phyloP scores from a whole-genome alignment of 1,140 invertebrate species.

The Drosophila pectinifera region DNA sequence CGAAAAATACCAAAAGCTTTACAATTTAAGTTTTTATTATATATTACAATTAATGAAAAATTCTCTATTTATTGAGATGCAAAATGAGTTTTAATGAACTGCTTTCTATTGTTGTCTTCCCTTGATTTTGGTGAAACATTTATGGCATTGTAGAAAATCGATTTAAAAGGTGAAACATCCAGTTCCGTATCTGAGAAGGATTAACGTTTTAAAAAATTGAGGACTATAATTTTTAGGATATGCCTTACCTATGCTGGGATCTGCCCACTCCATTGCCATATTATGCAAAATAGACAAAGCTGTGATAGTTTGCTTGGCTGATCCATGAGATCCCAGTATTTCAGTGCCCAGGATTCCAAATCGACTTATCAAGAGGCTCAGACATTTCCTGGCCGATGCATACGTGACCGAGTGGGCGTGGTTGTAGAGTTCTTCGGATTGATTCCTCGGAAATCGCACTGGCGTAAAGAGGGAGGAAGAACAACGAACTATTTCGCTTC shows the following conservation, averaged over 20 bases:
- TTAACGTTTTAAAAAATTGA: not conserved
- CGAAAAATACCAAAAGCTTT: no score
- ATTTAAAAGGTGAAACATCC: constrained; percentile 35
- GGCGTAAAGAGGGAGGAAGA: constrained; percentile 70
- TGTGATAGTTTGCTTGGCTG: constrained; percentile 67
- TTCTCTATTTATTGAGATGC: constrained; percentile 9
- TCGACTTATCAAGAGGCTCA: constrained; percentile 53
- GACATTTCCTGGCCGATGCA: constrained; percentile 62
- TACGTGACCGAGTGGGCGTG: constrained; percentile 62
- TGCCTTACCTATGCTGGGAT: constrained; percentile 54
- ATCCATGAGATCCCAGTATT: constrained; percentile 52
- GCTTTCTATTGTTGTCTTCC: constrained; percentile 58
- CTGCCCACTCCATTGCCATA: constrained; percentile 79
- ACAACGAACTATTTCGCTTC: constrained; percentile 57
- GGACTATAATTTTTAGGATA: not conserved
- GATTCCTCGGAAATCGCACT: constrained; percentile 40
- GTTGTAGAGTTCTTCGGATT: constrained; percentile 70
- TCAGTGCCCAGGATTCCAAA: constrained; percentile 64
- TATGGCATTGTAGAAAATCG: constrained; percentile 30
- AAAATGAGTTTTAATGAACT: constrained; percentile 74
- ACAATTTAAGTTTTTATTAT: no score
- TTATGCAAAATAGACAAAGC: constrained; percentile 73
- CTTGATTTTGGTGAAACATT: constrained; percentile 8
- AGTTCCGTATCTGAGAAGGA: constrained; percentile 39
- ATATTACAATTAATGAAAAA: not conserved